Evolutionary conservation across 2,113 vertebrate genomes (phyloP), one percentile per base, ranked within the genome.

Genomic region (Bos indicus): DNA sequence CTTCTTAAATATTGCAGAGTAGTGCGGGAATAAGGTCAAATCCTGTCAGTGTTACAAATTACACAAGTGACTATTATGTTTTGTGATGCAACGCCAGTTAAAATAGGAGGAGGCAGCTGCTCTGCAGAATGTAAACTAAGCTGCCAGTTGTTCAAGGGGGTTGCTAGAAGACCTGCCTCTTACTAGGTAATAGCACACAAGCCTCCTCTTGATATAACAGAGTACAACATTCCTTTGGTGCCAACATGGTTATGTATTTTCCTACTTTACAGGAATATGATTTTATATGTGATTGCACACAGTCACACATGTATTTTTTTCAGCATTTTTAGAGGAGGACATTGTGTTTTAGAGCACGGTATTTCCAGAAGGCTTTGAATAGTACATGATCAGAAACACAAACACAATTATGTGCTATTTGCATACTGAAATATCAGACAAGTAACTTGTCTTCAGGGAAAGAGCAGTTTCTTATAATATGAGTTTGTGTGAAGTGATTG

Each of bases 81-180:
- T 74, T 88, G 67, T 83, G 93, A 71, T 40, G 21, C 26, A 59
- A 48, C 89, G 56, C 33, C 30, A 59, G 82, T 90, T 89, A 91
- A 97, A 94, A 77, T 28, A 57, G 74, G 17, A 95, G 51, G 64
- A 90, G 67, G 91, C 91, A 92, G 91, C 91, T 97, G 91, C 71
- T 54, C 54, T 67, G 13, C 3, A 13, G 62, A 97, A 95, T 90
- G 56, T 30, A 81, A 52, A 89, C 48, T 46, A 67, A 85, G 77
- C 54, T 56, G 36, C 80, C 93, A 93, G 93, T 95, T 97, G 89
- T 89, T 96, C 54, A 40, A 62, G 77, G 26, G 40, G 52, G 14
- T 48, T 96, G 62, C 46, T 81, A 81, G 51, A 83, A 56, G 88
- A 97, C 93, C 91, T 97, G 95, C 71, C 26, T 94, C 30, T 94